These are phyloP conservation scores for Timema podura DNA, from an alignment of 2,888 invertebrate genomes.

Conservation along the genomic window DNA sequence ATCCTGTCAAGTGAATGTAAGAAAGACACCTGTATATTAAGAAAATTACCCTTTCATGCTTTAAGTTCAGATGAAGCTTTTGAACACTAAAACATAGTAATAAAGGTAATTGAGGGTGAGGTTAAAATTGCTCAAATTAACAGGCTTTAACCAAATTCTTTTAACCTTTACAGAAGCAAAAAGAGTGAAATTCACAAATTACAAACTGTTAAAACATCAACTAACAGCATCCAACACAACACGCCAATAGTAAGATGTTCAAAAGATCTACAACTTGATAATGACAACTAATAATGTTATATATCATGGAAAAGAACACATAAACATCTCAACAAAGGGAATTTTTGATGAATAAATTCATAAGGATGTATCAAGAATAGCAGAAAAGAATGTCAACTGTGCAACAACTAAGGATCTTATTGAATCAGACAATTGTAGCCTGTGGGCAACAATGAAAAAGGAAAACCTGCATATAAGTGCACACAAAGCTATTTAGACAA, in stretches of 20 bases:
- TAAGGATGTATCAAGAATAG: background rate
- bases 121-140: background rate
- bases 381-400: background rate
- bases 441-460: background rate
- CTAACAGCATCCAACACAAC: background rate
- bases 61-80: background rate
- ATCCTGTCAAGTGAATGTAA: background rate
- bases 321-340: background rate
- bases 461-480: background rate
- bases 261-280: background rate
- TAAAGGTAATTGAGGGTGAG: background rate
- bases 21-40: background rate
- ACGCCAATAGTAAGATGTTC: background rate
- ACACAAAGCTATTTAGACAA: background rate
- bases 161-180: too few species aligned
- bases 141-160: background rate
- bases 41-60: background rate
- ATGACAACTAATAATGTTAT: background rate
- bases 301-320: background rate
- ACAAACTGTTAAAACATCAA: background rate
- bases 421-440: background rate
- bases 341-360: background rate
- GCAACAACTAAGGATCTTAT: background rate
- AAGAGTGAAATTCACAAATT: too few species aligned
- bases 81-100: background rate